phyloP scores from a whole-genome alignment of 2,113 vertebrate genomes.

The Boulengeromyrus knoepffleri region DNA sequence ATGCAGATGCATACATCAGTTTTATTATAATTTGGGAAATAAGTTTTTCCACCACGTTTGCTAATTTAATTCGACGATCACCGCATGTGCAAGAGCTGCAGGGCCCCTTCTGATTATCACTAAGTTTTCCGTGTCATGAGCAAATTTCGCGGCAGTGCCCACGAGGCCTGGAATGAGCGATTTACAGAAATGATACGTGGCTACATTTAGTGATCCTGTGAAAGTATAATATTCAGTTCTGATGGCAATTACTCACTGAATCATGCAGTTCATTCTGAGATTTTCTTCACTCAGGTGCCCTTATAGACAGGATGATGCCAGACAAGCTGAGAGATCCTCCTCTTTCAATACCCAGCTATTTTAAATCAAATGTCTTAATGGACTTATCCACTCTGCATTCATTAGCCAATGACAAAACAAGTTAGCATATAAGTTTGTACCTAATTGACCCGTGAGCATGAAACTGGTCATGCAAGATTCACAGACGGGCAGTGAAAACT shows the following conservation, averaged over 20 bases:
- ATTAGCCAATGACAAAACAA: neutral
- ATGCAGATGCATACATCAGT: neutral
- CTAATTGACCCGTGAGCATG: neutral
- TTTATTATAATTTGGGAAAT: neutral
- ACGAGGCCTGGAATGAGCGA: neutral
- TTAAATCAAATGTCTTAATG: neutral
- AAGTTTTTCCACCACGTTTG: neutral
- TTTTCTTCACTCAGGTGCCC: neutral
- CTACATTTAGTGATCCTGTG: neutral
- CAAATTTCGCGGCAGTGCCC: neutral
- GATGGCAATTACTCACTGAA: neutral
- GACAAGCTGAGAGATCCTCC: neutral
- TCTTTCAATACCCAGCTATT: neutral
- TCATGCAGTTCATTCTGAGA: neutral
- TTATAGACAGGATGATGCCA: neutral
- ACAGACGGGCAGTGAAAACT: neutral
- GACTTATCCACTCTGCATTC: neutral
- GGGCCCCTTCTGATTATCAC: neutral
- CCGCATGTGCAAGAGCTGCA: neutral
- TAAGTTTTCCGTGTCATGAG: neutral
- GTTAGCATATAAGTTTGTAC: neutral
- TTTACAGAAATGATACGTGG: neutral
- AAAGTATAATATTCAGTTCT: neutral
- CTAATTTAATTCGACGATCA: neutral
- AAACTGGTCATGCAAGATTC: neutral